phyloP scores from a whole-genome alignment of 2,888 invertebrate genomes.

The Macropis europaea region DNA sequence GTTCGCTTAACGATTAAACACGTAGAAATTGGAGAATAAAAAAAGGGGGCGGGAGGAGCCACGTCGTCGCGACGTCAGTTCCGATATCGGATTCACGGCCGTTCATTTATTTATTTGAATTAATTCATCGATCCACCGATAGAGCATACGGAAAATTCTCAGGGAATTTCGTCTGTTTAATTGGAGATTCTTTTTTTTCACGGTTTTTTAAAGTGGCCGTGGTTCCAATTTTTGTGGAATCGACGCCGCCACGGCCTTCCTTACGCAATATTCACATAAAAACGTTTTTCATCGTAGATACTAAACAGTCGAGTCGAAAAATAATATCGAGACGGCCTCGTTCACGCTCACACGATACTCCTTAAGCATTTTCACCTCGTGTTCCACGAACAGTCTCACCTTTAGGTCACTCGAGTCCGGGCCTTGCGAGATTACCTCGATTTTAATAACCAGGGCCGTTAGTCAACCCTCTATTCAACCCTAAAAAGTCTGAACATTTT shows the following conservation, averaged over 20 bases:
- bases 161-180: not conserved
- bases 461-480: constrained; percentile 5
- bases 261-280: constrained; percentile 72
- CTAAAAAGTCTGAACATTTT: not conserved
- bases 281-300: constrained; percentile 67
- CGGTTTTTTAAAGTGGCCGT: constrained; percentile 5
- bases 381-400: constrained; percentile 46
- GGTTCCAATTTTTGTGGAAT: constrained; percentile 26
- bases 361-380: constrained; percentile 34
- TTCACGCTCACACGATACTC: constrained; percentile 37
- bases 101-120: not conserved
- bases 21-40: constrained; percentile 76
- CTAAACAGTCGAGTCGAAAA: constrained; percentile 75
- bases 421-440: no score
- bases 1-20: constrained; percentile 72
- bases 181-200: not conserved
- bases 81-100: constrained; percentile 34
- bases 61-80: constrained; percentile 49
- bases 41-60: constrained; percentile 65
- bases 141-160: not conserved
- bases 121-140: not conserved
- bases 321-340: constrained; percentile 69
- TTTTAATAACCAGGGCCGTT: not conserved
- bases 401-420: constrained; percentile 48
- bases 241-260: constrained; percentile 50